Base-by-base conservation (phyloP, 2,113 vertebrate species). In the Entelurus aequoreus region DNA sequence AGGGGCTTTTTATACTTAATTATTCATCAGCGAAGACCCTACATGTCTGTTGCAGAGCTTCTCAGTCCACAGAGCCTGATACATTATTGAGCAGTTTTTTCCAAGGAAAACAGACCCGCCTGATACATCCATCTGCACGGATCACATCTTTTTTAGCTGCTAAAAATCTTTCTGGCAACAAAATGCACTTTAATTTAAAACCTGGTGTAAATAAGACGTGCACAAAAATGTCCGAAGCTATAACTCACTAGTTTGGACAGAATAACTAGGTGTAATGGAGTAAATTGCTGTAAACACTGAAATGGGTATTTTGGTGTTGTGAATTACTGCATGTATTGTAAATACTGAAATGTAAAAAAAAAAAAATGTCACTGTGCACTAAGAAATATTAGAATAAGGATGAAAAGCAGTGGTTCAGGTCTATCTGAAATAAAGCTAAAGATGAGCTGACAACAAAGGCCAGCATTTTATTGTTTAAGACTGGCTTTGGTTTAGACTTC, bases 401-500 rank as follows among this genome's bases (percentile, higher is more conserved):
- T 50, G 42, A 54, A 40, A 71, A 73, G 54, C 64, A 36, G 44
- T 47, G 62, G 68, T 74, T 81, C 61, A 60, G 69, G 63, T 67
- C 66, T 66, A 65, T 68, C 11, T 12, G 54, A 79, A 60, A 80
- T 82, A 78, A 77, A 86, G 85, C 47, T 50, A 38, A 56, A 72
- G 61, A 69, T 83, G 86, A 85, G 72, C 65, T 12, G 12, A 74
- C 74, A 78, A 59, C 28, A 54, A 77, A 71, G 71, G 79, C 80
- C 78, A 84, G 78, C 53, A 37, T 37, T 37, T 54, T 7, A 37
- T 37, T 5, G 42, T 79, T 85, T 63, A 68, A 82, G 83, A 80
- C 66, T 78, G 77, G 79, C 88, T 90, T 91, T 90, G 89, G 88
- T 90, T 88, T 70, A 76, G 82, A 83, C 77, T 77, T 74, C 62